These are phyloP conservation scores for Atherinomorus stipes DNA, from an alignment of 2,113 vertebrate species.

Conservation along the genomic window DNA sequence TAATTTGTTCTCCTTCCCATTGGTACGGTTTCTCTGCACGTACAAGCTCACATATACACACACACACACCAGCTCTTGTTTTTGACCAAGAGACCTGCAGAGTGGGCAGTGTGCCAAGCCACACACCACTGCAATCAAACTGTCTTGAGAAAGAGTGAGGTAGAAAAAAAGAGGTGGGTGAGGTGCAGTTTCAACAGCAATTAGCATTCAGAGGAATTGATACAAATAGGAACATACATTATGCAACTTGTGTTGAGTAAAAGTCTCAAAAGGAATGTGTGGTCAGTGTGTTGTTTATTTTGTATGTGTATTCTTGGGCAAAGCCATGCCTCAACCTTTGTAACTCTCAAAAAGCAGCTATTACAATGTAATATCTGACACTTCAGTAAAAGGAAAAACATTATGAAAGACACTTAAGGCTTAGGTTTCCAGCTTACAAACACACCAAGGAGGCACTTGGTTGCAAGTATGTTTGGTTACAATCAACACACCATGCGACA, in stretches of 20 bases:
- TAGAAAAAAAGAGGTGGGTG: conserved; percentile 5
- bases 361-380: conserved; percentile 3
- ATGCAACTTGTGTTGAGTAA: not conserved
- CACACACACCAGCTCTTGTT: conserved; percentile 27
- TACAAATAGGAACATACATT: conserved; percentile 22
- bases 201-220: conserved; percentile 14
- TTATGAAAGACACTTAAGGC: not conserved
- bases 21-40: conserved; percentile 11
- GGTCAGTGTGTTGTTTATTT: conserved; percentile 9
- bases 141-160: conserved; percentile 33
- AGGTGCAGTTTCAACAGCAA: conserved; percentile 28
- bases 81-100: conserved; percentile 63
- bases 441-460: not conserved
- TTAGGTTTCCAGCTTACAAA: not conserved
- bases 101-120: conserved; percentile 66
- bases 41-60: conserved; percentile 8
- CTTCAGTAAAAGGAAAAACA: not conserved
- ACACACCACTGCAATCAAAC: conserved; percentile 74
- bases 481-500: not conserved
- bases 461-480: not conserved
- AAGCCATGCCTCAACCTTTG: not conserved
- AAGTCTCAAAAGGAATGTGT: conserved; percentile 21
- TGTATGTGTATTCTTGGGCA: not conserved
- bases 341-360: not conserved
- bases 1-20: conserved; percentile 2